These are phyloP conservation scores for Gavia stellata DNA, from an alignment of 2,113 vertebrate species.

Conservation along the genomic window DNA sequence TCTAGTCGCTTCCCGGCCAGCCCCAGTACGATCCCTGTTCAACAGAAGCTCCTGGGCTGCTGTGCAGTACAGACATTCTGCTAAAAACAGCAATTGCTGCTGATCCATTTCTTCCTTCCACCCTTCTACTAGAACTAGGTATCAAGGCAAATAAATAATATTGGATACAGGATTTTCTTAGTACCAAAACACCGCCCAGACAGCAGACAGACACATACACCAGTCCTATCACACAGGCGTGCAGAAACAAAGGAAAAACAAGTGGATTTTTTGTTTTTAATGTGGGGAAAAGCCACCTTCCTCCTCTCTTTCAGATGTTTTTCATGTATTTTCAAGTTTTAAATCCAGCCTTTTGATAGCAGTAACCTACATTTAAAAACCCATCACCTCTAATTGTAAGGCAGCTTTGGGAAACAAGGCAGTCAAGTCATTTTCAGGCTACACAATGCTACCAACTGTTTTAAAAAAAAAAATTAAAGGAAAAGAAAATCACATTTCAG, in stretches of 20 bases:
- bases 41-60: neutral
- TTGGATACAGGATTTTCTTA: neutral
- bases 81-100: neutral
- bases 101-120: neutral
- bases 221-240: neutral
- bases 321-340: neutral
- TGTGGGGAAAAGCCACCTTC: neutral
- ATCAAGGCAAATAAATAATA: neutral
- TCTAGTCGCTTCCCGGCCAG: neutral
- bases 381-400: neutral
- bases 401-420: neutral
- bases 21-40: rapidly evolving
- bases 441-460: neutral
- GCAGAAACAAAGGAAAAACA: neutral
- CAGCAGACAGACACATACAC: neutral
- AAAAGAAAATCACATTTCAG: neutral
- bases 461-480: neutral
- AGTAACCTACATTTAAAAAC: neutral
- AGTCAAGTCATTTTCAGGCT: neutral
- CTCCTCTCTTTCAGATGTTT: neutral
- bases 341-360: neutral
- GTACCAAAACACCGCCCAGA: neutral
- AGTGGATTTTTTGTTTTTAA: neutral
- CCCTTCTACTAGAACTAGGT: neutral
- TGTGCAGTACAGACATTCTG: neutral